Evolutionary conservation across 2,888 invertebrate species (phyloP).

Genomic region (Opisthograptis luteolata): DNA sequence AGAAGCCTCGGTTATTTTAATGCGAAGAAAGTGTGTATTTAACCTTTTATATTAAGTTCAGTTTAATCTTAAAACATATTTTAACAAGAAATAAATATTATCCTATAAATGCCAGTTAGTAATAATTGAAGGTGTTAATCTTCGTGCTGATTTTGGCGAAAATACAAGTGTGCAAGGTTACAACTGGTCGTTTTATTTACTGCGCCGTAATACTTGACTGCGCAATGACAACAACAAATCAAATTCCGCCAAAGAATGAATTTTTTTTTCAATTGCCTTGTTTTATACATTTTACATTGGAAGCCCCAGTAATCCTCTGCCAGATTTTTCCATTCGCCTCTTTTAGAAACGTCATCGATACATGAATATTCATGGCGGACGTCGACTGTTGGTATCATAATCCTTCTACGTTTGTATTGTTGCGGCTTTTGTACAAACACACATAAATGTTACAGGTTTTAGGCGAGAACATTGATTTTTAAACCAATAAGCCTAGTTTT

Average conservation of each 20-base stretch:
- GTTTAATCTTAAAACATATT: too few relatives aligned
- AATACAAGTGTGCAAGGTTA: too few relatives aligned
- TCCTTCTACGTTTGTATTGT: slow-evolving; percentile 15
- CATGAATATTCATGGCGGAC: slow-evolving; percentile 57
- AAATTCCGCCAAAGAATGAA: slow-evolving; percentile 8
- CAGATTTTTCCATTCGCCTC: slow-evolving; percentile 45
- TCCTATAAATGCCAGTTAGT: too few relatives aligned
- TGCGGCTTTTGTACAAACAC: background rate
- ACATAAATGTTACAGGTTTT: background rate
- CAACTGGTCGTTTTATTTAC: too few relatives aligned
- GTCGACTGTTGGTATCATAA: slow-evolving; percentile 32
- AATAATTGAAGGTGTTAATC: too few relatives aligned
- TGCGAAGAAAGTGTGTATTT: too few relatives aligned
- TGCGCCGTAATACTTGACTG: too few relatives aligned
- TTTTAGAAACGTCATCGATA: slow-evolving; percentile 47
- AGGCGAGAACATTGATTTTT: background rate
- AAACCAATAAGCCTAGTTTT: too few relatives aligned
- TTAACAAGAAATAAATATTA: too few relatives aligned
- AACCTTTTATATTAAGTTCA: too few relatives aligned
- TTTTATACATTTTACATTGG: slow-evolving; percentile 2
- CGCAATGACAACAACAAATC: background rate
- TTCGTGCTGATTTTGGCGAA: too few relatives aligned
- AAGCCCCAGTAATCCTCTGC: slow-evolving; percentile 21
- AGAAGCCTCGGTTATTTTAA: too few relatives aligned
- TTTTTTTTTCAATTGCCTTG: slow-evolving; percentile 5